These are phyloP conservation scores for Yasuhikotakia modesta DNA, from an alignment of 2,797 vertebrate species.

Conservation along the genomic window DNA sequence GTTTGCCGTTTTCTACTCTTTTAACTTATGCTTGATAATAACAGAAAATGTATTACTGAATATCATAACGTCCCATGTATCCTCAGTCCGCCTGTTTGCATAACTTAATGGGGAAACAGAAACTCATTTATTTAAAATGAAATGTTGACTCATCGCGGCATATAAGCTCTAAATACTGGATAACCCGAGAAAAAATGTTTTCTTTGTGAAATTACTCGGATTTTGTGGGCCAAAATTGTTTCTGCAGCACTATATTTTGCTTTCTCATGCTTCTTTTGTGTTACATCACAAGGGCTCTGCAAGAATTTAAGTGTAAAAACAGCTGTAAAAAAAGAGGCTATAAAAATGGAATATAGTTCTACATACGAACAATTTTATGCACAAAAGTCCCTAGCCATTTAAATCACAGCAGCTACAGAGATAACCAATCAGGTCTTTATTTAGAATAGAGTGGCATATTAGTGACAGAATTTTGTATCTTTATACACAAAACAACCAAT, in stretches of 20 bases:
- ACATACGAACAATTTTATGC: neutral
- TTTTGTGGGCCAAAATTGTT: neutral
- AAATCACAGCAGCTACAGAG: slow-evolving; percentile 59
- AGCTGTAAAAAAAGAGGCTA: too few relatives aligned
- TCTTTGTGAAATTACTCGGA: neutral
- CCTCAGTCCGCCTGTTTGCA: neutral
- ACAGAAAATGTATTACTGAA: neutral
- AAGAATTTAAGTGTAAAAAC: neutral
- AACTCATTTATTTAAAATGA: neutral
- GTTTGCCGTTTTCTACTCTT: too few relatives aligned
- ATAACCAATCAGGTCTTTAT: slow-evolving; percentile 82
- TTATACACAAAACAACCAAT: slow-evolving; percentile 79
- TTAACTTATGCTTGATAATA: neutral
- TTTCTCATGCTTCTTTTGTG: neutral
- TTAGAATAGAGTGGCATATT: slow-evolving; percentile 87
- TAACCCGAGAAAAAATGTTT: neutral
- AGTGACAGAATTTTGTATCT: slow-evolving; percentile 81
- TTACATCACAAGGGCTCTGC: neutral
- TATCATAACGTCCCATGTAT: neutral
- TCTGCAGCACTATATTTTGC: neutral
- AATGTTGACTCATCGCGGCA: neutral
- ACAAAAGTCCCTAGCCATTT: slow-evolving; percentile 10
- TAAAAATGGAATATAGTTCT: neutral
- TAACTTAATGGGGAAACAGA: neutral
- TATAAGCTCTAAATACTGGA: neutral